phyloP scores from a whole-genome alignment of 2,113 vertebrate genomes.

The Circaetus cinerascens region DNA sequence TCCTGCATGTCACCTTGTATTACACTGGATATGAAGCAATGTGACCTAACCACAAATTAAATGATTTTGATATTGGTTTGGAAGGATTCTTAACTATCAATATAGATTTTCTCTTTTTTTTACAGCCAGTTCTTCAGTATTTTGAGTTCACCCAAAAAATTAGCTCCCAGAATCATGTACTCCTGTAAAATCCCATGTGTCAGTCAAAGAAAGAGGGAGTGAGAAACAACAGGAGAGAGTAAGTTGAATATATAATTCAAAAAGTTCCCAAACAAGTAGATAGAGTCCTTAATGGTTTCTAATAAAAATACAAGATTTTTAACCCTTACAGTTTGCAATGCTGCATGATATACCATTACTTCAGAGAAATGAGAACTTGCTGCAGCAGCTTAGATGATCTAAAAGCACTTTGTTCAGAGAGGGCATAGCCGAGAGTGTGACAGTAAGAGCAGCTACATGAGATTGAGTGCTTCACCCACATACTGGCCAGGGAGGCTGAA shows the following conservation, averaged over 20 bases:
- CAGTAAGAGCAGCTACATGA: not conserved
- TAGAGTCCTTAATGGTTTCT: not conserved
- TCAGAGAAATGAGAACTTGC: not conserved
- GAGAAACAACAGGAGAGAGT: not conserved
- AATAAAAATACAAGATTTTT: not conserved
- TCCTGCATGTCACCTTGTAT: not conserved
- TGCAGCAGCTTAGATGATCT: not conserved
- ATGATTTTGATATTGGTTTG: not conserved
- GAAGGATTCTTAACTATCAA: not conserved
- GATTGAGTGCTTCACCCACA: not conserved
- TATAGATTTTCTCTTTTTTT: not conserved
- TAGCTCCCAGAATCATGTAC: not conserved
- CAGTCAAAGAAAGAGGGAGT: not conserved
- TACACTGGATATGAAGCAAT: not conserved
- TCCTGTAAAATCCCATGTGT: not conserved
- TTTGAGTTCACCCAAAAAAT: not conserved
- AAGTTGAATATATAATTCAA: not conserved
- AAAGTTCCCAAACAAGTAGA: not conserved
- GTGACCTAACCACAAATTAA: not conserved
- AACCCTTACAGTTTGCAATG: not conserved
- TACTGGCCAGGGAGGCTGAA: not conserved
- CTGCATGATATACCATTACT: not conserved
- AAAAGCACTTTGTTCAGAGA: not conserved
- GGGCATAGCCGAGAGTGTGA: not conserved
- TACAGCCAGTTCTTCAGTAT: not conserved